phyloP scores from a whole-genome alignment of 2,888 invertebrate species.

The Rhabditophanes sp. region DNA sequence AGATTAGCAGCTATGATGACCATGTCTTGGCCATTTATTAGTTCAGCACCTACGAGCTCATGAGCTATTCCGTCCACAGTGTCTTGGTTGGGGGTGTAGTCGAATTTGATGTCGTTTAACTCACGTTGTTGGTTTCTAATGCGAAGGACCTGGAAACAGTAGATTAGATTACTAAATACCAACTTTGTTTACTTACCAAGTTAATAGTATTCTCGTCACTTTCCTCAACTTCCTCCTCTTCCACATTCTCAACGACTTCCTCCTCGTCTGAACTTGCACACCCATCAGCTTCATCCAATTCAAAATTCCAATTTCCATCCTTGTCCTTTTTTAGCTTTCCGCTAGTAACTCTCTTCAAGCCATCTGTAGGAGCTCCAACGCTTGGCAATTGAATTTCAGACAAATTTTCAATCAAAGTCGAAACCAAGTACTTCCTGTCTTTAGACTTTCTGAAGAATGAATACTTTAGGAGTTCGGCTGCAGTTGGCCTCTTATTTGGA shows the following conservation, averaged over 20 bases:
- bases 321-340: constrained; percentile 40
- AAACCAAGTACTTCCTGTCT: constrained; percentile 39
- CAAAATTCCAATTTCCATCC: constrained; percentile 43
- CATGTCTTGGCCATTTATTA: constrained; percentile 78
- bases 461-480: constrained; percentile 82
- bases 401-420: constrained; percentile 42
- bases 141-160: constrained; percentile 38
- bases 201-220: constrained; percentile 11
- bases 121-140: constrained; percentile 63
- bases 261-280: constrained; percentile 11
- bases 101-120: constrained; percentile 90
- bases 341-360: constrained; percentile 25
- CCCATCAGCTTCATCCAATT: constrained; percentile 31
- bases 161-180: not conserved
- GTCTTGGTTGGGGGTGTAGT: constrained; percentile 56
- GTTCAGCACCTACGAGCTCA: constrained; percentile 80
- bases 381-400: constrained; percentile 27
- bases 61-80: constrained; percentile 71
- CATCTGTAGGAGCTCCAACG: too few species aligned
- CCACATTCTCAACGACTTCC: not conserved
- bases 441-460: constrained; percentile 95
- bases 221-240: not conserved
- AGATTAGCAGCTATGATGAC: constrained; percentile 79
- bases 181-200: constrained; percentile 8
- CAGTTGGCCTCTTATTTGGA: constrained; percentile 58